phyloP scores from a whole-genome alignment of 1,140 invertebrate species.

The Drosophila ambigua region DNA sequence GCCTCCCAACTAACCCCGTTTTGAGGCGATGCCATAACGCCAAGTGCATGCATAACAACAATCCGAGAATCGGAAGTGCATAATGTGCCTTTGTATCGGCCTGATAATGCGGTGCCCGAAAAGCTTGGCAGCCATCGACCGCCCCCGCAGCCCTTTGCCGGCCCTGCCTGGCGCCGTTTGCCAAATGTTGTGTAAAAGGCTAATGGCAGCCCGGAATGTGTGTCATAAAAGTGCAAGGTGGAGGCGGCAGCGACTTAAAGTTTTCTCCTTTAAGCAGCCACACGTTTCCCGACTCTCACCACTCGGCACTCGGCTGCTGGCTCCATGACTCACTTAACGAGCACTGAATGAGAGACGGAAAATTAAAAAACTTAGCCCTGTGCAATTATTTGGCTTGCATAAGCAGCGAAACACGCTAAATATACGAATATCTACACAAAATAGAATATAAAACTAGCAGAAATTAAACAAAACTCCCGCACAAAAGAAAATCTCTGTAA shows the following conservation, averaged over 20 bases:
- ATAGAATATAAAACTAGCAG: slow-evolving; percentile 38
- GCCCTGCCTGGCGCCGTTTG: slow-evolving; percentile 49
- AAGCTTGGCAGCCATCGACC: slow-evolving; percentile 52
- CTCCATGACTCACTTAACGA: slow-evolving; percentile 53
- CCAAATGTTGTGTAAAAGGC: slow-evolving; percentile 80
- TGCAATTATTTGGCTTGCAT: slow-evolving; percentile 73
- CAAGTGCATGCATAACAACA: slow-evolving; percentile 53
- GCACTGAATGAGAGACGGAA: slow-evolving; percentile 27
- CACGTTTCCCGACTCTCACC: background rate
- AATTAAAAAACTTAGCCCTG: slow-evolving; percentile 76
- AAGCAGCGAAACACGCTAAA: slow-evolving; percentile 41
- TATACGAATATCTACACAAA: slow-evolving; percentile 15
- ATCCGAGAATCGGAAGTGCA: slow-evolving; percentile 71
- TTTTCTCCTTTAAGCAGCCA: slow-evolving; percentile 20
- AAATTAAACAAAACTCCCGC: slow-evolving; percentile 69
- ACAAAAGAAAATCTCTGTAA: slow-evolving; percentile 59
- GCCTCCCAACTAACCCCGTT: slow-evolving; percentile 46
- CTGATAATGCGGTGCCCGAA: slow-evolving; percentile 69
- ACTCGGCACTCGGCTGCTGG: slow-evolving; percentile 13
- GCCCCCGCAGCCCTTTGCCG: background rate
- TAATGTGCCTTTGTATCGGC: slow-evolving; percentile 78
- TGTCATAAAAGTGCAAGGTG: slow-evolving; percentile 71
- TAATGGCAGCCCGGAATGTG: slow-evolving; percentile 56
- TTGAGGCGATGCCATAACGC: slow-evolving; percentile 55
- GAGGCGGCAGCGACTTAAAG: slow-evolving; percentile 24